These are phyloP conservation scores for Tragopan temminckii DNA, from an alignment of 2,797 vertebrate genomes.

Conservation along the genomic window DNA sequence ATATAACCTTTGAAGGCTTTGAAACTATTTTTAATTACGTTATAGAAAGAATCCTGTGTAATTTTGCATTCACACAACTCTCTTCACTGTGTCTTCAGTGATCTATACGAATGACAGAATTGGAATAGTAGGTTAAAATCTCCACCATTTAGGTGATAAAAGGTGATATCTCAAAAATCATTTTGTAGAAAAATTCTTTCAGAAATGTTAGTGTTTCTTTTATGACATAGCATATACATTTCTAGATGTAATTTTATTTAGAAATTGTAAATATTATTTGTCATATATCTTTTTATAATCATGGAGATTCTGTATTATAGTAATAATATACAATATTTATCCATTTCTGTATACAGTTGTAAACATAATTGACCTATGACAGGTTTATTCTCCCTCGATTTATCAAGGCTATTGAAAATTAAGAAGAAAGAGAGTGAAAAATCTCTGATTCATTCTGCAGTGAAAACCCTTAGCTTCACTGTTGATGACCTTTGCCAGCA, in stretches of 20 bases:
- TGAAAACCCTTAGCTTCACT: background rate
- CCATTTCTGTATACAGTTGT: constrained; percentile 42
- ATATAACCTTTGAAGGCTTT: background rate
- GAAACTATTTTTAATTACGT: background rate
- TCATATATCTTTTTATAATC: background rate
- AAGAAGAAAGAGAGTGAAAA: background rate
- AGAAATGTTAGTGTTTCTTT: background rate
- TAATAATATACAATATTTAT: background rate
- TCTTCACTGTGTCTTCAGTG: constrained; percentile 9
- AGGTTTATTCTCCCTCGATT: constrained; percentile 41
- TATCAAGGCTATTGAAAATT: constrained; percentile 17
- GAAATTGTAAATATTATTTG: background rate
- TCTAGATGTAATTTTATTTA: background rate
- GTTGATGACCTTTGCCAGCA: background rate
- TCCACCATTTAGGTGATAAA: background rate
- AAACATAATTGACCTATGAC: constrained; percentile 34
- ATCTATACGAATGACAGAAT: background rate
- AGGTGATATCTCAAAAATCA: background rate
- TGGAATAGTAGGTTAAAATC: background rate
- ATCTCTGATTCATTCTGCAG: background rate
- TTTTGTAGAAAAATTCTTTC: background rate
- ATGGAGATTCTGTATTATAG: background rate
- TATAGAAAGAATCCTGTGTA: background rate
- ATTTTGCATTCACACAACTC: background rate
- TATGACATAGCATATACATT: background rate